phyloP scores from a whole-genome alignment of 1,140 invertebrate genomes.

The Ruditapes philippinarum region DNA sequence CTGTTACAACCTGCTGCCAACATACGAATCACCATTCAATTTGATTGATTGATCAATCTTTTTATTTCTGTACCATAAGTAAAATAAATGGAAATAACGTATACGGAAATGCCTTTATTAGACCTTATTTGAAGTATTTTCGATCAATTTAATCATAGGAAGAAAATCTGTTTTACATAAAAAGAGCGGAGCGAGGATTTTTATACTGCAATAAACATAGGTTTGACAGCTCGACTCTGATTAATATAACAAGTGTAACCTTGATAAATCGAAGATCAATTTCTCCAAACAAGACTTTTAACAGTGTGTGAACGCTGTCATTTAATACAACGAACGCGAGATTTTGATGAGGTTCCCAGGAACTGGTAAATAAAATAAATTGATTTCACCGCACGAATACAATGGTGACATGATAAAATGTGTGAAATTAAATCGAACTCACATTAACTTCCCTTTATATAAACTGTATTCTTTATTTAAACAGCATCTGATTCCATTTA shows the following conservation, averaged over 20 bases:
- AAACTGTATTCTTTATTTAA: no score
- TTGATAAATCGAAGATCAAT: slow-evolving; percentile 4
- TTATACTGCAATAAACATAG: slow-evolving; percentile 9
- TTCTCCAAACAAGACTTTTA: slow-evolving; percentile 3
- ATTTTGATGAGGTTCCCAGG: background rate
- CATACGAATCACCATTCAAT: no score
- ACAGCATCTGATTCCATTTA: no score
- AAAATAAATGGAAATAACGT: no score
- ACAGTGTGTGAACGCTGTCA: background rate
- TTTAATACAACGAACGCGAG: background rate
- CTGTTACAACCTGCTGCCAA: no score
- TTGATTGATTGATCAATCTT: no score
- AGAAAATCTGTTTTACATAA: no score
- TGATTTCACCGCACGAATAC: background rate
- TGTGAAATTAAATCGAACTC: background rate
- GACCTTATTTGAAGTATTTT: no score
- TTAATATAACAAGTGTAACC: background rate
- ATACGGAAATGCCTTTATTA: no score
- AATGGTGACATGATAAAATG: slow-evolving; percentile 1
- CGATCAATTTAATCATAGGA: no score
- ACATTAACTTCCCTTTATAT: no score
- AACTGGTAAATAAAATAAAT: slow-evolving; percentile 17
- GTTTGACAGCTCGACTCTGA: background rate
- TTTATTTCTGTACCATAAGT: no score
- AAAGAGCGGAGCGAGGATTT: background rate